Evolutionary conservation across 2,113 vertebrate species (phyloP).

Genomic region (Hippocampus guttulatus): DNA sequence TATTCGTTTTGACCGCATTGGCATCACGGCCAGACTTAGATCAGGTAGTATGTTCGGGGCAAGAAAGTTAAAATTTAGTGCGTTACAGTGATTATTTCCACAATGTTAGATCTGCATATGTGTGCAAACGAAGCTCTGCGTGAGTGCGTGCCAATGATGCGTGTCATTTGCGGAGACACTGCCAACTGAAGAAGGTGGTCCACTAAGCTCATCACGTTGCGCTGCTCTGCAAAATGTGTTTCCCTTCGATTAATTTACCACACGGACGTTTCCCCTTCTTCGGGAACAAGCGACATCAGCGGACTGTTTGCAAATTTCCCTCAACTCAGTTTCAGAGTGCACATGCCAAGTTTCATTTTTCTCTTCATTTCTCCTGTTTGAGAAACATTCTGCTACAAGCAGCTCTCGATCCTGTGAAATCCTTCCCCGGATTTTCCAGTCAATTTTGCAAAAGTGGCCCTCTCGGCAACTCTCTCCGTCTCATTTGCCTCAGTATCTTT

Average conservation of each 20-base stretch:
- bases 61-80: constrained; percentile 34
- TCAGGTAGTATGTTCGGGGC: constrained; percentile 29
- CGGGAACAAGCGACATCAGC: not conserved
- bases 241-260: constrained; percentile 25
- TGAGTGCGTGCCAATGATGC: constrained; percentile 9
- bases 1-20: constrained; percentile 34
- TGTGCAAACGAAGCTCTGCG: not conserved
- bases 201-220: constrained; percentile 42
- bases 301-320: not conserved
- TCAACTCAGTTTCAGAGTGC: not conserved
- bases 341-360: not conserved
- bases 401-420: not conserved
- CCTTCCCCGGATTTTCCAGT: not conserved
- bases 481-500: not conserved
- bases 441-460: not conserved
- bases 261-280: not conserved
- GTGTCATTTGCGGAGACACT: constrained; percentile 45
- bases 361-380: not conserved
- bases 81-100: constrained; percentile 39
- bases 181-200: constrained; percentile 46
- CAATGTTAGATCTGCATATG: constrained; percentile 26
- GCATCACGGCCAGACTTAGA: constrained; percentile 34
- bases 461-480: not conserved
- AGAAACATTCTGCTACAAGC: not conserved
- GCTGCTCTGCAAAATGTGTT: constrained; percentile 12